Conservation (phyloP, 2,113 vertebrate species). For the Pantherophis guttatus region DNA sequence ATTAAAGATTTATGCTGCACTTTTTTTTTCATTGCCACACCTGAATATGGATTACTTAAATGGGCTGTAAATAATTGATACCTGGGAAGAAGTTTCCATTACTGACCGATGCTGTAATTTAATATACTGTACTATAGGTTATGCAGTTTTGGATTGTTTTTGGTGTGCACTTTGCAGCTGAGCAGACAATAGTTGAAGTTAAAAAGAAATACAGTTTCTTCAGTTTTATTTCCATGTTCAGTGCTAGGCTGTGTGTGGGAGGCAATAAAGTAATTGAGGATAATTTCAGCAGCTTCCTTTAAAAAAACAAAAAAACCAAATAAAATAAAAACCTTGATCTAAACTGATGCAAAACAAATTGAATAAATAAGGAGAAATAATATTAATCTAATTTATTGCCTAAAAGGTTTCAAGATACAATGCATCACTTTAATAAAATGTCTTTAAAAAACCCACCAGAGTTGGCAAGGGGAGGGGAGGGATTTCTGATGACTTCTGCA, state of each 20-base stretch:
- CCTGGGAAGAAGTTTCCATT: constrained; percentile 94
- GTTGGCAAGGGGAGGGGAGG: not conserved
- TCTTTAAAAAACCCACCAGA: constrained; percentile 53
- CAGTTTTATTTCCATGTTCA: constrained; percentile 71
- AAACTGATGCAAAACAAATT: constrained; percentile 68
- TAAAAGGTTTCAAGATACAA: constrained; percentile 63
- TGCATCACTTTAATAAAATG: constrained; percentile 55
- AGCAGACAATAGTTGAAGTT: constrained; percentile 79
- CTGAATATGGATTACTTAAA: constrained; percentile 99
- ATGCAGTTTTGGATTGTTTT: constrained; percentile 85
- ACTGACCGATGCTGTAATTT: constrained; percentile 91
- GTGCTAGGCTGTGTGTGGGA: constrained; percentile 50
- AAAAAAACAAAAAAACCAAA: not conserved
- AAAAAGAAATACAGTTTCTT: constrained; percentile 75
- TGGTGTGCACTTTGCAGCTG: constrained; percentile 73
- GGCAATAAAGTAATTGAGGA: constrained; percentile 52
- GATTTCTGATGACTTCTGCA: constrained; percentile 64
- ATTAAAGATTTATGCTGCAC: constrained; percentile 91
- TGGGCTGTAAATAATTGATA: constrained; percentile 99
- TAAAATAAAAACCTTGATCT: constrained; percentile 68
- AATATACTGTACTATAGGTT: constrained; percentile 93
- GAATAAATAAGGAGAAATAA: constrained; percentile 41
- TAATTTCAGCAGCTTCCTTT: constrained; percentile 59
- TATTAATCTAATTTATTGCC: constrained; percentile 70
- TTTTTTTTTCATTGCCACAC: constrained; percentile 84